Percentiles rank a stretch among this genome's conserved stretches.
Conservation (phyloP, 2,797 vertebrate genomes). For the Gambelia wislizenii region DNA sequence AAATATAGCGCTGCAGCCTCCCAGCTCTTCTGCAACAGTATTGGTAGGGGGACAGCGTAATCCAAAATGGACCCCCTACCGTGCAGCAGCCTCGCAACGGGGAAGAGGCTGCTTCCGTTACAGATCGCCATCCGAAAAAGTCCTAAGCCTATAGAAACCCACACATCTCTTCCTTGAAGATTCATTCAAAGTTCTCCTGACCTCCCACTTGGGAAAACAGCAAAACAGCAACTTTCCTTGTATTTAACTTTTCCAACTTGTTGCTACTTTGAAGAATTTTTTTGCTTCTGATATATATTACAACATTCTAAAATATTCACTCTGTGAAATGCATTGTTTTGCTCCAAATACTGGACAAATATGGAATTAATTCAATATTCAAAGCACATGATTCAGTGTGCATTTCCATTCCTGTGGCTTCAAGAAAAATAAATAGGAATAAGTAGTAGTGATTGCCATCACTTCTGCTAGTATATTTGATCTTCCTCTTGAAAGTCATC, state of each 20-base stretch:
- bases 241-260: neutral
- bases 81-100: too few relatives aligned
- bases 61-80: too few relatives aligned
- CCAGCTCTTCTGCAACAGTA: too few relatives aligned
- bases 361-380: constrained; percentile 13
- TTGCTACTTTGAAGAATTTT: neutral
- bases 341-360: neutral
- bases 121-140: too few relatives aligned
- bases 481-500: neutral
- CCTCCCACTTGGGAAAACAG: neutral
- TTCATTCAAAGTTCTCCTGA: neutral
- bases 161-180: neutral
- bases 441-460: neutral
- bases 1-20: too few relatives aligned
- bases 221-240: neutral
- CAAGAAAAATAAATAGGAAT: constrained; percentile 8
- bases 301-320: neutral
- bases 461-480: neutral
- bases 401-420: neutral
- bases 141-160: too few relatives aligned
- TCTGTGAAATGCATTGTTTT: neutral
- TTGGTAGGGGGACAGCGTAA: too few relatives aligned
- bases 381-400: neutral
- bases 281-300: neutral
- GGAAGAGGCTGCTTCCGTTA: too few relatives aligned